phyloP scores from a whole-genome alignment of 1,140 invertebrate species.

The Hirudo medicinalis region DNA sequence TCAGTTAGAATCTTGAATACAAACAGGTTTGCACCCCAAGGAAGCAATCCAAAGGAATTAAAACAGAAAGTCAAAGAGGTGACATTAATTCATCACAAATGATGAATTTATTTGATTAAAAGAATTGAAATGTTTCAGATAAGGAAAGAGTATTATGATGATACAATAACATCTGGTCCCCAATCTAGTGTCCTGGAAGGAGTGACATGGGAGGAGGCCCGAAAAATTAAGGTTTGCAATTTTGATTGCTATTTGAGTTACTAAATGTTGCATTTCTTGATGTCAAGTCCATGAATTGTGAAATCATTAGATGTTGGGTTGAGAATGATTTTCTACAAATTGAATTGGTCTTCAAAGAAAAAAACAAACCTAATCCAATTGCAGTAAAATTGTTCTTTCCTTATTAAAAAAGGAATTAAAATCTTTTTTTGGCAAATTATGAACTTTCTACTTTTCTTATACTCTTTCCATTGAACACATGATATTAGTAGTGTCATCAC shows the following conservation, averaged over 20 bases:
- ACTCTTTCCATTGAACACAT: too few species aligned
- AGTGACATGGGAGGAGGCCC: slow-evolving; percentile 90
- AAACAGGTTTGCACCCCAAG: slow-evolving; percentile 91
- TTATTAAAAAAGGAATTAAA: too few species aligned
- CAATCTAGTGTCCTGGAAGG: slow-evolving; percentile 93
- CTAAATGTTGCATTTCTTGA: background rate
- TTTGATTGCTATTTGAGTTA: background rate
- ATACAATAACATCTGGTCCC: slow-evolving; percentile 86
- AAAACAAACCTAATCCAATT: too few species aligned
- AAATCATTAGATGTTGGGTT: too few species aligned
- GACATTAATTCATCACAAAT: background rate
- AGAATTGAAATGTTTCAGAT: slow-evolving; percentile 52
- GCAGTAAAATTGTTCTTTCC: too few species aligned
- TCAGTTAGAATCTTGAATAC: slow-evolving; percentile 78
- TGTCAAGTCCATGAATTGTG: too few species aligned
- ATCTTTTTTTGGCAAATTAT: too few species aligned
- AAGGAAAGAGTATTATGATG: slow-evolving; percentile 86
- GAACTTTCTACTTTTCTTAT: too few species aligned
- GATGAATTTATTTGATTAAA: background rate
- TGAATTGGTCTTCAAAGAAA: too few species aligned
- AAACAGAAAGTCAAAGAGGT: slow-evolving; percentile 53
- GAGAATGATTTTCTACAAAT: too few species aligned
- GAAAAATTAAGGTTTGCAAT: slow-evolving; percentile 65
- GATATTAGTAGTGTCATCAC: too few species aligned
- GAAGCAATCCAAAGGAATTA: slow-evolving; percentile 90